These are phyloP conservation scores for Argyrosomus japonicus DNA, from an alignment of 2,113 vertebrate genomes.

Conservation along the genomic window DNA sequence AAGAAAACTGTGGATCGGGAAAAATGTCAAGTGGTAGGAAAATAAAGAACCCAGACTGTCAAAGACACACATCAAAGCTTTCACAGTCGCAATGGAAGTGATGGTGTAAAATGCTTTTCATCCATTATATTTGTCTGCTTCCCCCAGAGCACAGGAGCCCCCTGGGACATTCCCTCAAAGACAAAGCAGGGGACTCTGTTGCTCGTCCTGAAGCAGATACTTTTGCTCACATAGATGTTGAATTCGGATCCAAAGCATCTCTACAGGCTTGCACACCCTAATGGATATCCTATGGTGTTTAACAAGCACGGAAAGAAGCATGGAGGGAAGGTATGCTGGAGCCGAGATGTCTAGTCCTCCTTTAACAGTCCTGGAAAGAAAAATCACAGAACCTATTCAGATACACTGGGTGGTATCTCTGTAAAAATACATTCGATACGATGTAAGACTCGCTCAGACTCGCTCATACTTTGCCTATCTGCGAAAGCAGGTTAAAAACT, in stretches of 20 bases:
- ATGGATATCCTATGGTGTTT: conserved; percentile 69
- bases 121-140: conserved; percentile 16
- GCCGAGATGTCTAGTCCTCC: conserved; percentile 20
- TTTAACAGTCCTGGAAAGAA: conserved; percentile 28
- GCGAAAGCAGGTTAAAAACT: neutral
- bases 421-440: conserved; percentile 1
- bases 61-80: conserved; percentile 10
- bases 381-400: conserved; percentile 51
- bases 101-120: conserved; percentile 18
- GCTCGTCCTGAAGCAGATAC: conserved; percentile 18
- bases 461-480: neutral
- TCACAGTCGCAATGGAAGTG: neutral
- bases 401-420: conserved; percentile 25
- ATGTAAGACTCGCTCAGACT: neutral
- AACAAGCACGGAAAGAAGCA: conserved; percentile 57
- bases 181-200: conserved; percentile 28
- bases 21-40: conserved; percentile 16
- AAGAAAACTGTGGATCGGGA: neutral
- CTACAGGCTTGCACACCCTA: conserved; percentile 46
- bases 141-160: conserved; percentile 10
- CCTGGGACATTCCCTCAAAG: conserved; percentile 44
- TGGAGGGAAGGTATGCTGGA: conserved; percentile 15
- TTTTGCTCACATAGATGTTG: conserved; percentile 13
- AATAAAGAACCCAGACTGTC: conserved; percentile 1
- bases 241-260: conserved; percentile 58